Base-by-base conservation (phyloP, 2,113 vertebrate species). In the Rhineura floridana region DNA sequence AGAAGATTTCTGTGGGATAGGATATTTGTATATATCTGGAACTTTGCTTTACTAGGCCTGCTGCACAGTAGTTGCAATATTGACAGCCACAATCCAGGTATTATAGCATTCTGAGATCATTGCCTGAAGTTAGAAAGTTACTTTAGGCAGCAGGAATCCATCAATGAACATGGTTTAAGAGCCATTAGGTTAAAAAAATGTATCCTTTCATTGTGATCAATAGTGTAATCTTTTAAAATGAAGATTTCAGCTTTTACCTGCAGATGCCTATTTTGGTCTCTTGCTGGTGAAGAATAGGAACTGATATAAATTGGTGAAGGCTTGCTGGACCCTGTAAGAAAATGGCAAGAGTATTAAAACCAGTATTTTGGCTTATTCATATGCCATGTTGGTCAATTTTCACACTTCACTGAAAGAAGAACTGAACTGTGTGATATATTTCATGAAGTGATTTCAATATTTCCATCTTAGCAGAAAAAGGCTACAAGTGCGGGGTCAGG, bases 241-340 rank as follows among this genome's bases (percentile, higher is more conserved):
- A 44, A 88, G 9, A 91, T 70, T 59, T 76, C 48, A 82, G 83
- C 33, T 81, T 93, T 98, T 92, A 99, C 99, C 98, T 99, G 98
- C 88, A 98, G 97, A 96, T 98, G 97, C 87, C 98, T 97, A 88
- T 97, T 97, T 91, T 98, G 98, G 80, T 99, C 98, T 97, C 98
- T 97, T 90, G 98, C 98, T 93, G 98, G 98, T 85, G 99, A 99
- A 80, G 98, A 97, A 90, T 99, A 99, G 48, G 99, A 98, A 93
- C 98, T 98, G 94, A 99, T 99, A 95, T 98, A 99, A 97, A 98
- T 98, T n/a, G 98, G 97, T 89, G 98, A 98, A 50, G 97, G 96
- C 95, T 99, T 99, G 94, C 97, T 98, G 95, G 98, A 99, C 94
- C 98, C 99, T 99, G 96, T 50, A 89, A 95, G 92, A 93, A 95